Base-by-base conservation (phyloP, 2,113 vertebrate genomes). In the Larimichthys polyactis region DNA sequence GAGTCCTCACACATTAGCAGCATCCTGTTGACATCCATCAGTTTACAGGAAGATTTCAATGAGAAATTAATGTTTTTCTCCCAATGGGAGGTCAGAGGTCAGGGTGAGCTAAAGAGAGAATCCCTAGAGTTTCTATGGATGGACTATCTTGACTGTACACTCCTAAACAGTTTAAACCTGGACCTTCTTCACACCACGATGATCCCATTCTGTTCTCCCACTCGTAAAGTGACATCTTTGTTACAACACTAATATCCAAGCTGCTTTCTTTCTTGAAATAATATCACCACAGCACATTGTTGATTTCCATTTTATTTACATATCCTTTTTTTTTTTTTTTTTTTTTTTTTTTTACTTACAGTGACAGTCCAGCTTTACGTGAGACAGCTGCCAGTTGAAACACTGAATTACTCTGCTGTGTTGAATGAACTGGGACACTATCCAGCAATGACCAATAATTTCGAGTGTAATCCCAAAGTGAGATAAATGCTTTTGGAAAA, bases 251-350 rank as follows among this genome's bases (percentile, higher is more conserved):
- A 51, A 64, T 29, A 65, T 15, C 36, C 22, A 65, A 65, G 11
- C 6, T 40, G 27, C 29, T 64, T 15, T n/a, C 4, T 22, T 14
- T 49, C 43, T 29, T 36, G 10, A 76, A 85, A 60, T 29, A 22
- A 62, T 4, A 32, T 43, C 40, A 17, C 2, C 7, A 43, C 58
- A 71, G 22, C 19, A 58, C 36, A 44, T 2, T 40, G 5, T 44
- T 73, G 32, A 29, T 90, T 80, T 40, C 65, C 58, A 78, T 71
- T 29, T 64, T 70, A 83, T 87, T 81, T 82, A 86, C 82, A 89
- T 20, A 55, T 79, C 1, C 0, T 16, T 32, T 5, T 29, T 65
- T 46, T 40, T 65, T 46, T 36, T 6, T 29, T n/a, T n/a, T n/a
- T n/a, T n/a, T n/a, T 40, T 5, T 16, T 8, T 63, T 69, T 60